Percentiles rank a stretch among this genome's conserved stretches.
Conservation (phyloP, 2,113 vertebrate genomes). For the Myiozetetes cayanensis region DNA sequence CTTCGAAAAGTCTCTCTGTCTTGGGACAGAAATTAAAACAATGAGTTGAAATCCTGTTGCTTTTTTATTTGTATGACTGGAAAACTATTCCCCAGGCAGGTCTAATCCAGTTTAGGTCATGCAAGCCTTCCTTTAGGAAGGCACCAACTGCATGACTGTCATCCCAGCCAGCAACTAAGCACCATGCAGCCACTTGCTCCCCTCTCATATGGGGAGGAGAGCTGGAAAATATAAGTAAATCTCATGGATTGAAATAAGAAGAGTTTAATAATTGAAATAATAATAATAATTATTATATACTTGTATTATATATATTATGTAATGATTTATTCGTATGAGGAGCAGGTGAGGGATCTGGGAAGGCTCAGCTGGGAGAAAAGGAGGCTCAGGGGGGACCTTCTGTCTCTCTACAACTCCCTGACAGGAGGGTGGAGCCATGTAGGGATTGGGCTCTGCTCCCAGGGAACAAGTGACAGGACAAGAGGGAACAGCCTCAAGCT, state of each 20-base stretch:
- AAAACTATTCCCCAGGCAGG: neutral
- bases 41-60: neutral
- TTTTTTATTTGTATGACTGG: neutral
- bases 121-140: neutral
- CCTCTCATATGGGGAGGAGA: neutral
- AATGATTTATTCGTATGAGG: neutral
- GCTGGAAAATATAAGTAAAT: too few species aligned
- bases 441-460: neutral
- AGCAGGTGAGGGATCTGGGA: neutral
- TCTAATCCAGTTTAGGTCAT: neutral
- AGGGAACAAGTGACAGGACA: neutral
- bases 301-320: neutral
- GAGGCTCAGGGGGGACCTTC: neutral
- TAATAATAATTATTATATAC: neutral
- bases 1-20: neutral
- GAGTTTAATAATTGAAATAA: neutral
- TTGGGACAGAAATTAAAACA: neutral
- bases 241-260: neutral
- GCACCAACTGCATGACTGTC: neutral
- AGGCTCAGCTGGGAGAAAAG: neutral
- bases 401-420: neutral
- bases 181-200: neutral
- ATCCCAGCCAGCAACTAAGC: neutral
- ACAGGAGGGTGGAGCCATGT: neutral
- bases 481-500: neutral